Conservation (phyloP, 2,797 vertebrate genomes). For the Perodicticus potto region DNA sequence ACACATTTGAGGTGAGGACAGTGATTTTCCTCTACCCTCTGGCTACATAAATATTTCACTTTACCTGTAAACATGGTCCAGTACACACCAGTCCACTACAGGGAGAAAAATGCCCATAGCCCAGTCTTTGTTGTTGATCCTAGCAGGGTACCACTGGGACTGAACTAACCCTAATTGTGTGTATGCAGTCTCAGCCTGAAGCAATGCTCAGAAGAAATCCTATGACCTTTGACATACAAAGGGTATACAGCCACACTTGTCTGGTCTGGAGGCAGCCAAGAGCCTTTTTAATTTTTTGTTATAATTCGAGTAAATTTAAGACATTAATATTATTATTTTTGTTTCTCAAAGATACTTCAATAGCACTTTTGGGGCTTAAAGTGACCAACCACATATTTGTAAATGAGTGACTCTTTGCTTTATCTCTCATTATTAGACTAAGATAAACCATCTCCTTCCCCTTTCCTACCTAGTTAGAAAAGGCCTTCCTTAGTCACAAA, state of each 20-base stretch:
- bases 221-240: neutral
- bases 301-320: neutral
- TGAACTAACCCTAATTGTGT: neutral
- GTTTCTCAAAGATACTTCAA: neutral
- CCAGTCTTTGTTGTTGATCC: neutral
- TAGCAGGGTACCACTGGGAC: neutral
- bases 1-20: neutral
- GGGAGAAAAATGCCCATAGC: neutral
- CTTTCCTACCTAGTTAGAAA: neutral
- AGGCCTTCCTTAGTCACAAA: neutral
- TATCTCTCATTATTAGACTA: neutral
- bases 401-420: neutral
- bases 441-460: neutral
- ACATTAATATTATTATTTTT: neutral
- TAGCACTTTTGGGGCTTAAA: neutral
- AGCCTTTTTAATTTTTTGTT: neutral
- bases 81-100: neutral
- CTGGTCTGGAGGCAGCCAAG: neutral
- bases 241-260: neutral
- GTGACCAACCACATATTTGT: neutral
- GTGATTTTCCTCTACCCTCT: rapidly evolving
- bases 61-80: neutral
- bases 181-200: neutral
- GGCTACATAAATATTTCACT: neutral
- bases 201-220: neutral